Base-by-base conservation (phyloP, 2,888 invertebrate genomes). In the Synergus umbraculus region DNA sequence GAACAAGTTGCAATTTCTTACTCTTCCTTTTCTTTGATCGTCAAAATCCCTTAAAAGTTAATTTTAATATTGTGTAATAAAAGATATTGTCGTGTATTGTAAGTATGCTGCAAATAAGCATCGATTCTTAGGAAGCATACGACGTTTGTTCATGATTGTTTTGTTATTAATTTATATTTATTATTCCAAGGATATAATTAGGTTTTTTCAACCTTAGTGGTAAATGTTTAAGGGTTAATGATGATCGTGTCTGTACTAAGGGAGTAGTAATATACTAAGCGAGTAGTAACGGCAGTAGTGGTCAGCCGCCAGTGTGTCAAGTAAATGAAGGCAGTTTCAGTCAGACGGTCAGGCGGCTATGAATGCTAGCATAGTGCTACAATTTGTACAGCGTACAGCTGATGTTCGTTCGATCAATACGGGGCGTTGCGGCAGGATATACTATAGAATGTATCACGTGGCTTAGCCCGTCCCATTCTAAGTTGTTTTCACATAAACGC, bases 321-420 rank as follows among this genome's bases (percentile, higher is more conserved):
- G 82, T 82, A 76, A 81, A 83, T 79, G 81, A 82, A 80, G 66
- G 78, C 78, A 77, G 80, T 79, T 65, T 54, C 66, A 84, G 82
- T 84, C 81, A 81, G 83, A 80, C 82, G 82, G 41, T 67, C 41
- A 76, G 76, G 76, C 76, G 67, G 67, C 76, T 44, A 81, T 41
- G 78, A 78, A 83, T 79, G 79, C 79, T 63, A 82, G 77, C 73
- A 77, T 80, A 44, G 29, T 69, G 46, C 49, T 69, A 69, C 69
- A 46, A 49, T 69, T 73, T 73, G 49, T 73, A 73, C 73, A 54
- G 65, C 79, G 64, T 81, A 81, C 83, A 82, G 83, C 81, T 84
- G 82, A 82, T 84, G 79, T 81, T 81, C 78, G 69, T 49, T 66
- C 82, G 83, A 84, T 84, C 83, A 84, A 84, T 84, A 84, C 82